phyloP scores from a whole-genome alignment of 1,140 invertebrate genomes.

The Archegozetes longisetosus region DNA sequence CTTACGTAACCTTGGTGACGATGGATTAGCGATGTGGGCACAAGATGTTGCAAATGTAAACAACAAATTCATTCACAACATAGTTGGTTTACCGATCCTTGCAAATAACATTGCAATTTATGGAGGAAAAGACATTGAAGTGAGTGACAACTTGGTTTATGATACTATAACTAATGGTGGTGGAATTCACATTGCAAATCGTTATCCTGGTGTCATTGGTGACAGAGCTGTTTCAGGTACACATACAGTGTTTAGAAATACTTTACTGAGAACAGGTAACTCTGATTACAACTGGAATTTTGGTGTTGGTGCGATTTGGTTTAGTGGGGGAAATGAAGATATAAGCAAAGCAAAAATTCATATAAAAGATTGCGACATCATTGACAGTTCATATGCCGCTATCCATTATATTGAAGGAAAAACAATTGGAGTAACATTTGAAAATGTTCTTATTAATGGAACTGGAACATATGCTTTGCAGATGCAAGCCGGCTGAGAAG shows the following conservation, averaged over 20 bases:
- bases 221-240: neutral
- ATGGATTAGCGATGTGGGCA: constrained; percentile 5
- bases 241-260: neutral
- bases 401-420: neutral
- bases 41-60: neutral
- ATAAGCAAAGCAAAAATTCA: constrained; percentile 1
- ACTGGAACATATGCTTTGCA: constrained; percentile 1
- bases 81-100: neutral
- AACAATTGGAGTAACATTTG: neutral
- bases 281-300: neutral
- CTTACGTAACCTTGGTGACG: constrained; percentile 3
- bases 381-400: constrained; percentile 1
- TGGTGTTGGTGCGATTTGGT: neutral
- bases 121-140: constrained; percentile 1
- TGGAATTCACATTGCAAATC: constrained; percentile 5
- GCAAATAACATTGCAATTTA: constrained; percentile 10
- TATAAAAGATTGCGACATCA: constrained; percentile 2
- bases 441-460: constrained; percentile 1
- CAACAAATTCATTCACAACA: too few relatives aligned
- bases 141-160: too few relatives aligned
- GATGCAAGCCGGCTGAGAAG: neutral
- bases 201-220: neutral
- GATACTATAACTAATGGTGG: constrained; percentile 7
- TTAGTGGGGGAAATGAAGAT: neutral
- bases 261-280: neutral